Conservation (phyloP, 30 jellyfish, hydroid and myxozoan genomes). For the Pseudorhiza aurosa region DNA sequence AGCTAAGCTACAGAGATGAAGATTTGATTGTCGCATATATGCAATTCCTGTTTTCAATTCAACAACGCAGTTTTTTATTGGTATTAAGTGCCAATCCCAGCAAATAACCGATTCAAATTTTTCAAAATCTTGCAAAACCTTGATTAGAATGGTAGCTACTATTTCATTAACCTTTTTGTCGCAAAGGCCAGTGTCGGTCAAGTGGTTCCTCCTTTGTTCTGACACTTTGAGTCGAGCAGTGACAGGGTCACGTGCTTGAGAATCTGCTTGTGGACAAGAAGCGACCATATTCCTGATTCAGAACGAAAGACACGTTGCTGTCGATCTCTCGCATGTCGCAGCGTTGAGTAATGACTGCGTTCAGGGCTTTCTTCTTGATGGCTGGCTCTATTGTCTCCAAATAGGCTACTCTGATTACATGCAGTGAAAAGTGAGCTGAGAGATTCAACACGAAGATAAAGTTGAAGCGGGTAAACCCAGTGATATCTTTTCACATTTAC, state of each 20-base stretch:
- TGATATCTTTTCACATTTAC: background rate
- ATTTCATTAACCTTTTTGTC: slow-evolving; percentile 11
- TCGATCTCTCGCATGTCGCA: background rate
- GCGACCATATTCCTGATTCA: background rate
- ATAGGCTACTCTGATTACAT: background rate
- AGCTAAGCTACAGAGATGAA: no score
- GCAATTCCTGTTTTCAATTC: no score
- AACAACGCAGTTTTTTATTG: no score
- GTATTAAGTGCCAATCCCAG: no score
- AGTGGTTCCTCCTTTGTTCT: slow-evolving; percentile 22
- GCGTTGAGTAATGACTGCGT: background rate
- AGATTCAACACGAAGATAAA: background rate
- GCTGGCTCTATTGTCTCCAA: background rate
- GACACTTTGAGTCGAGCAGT: slow-evolving; percentile 18
- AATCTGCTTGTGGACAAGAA: slow-evolving; percentile 32
- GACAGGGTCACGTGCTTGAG: slow-evolving; percentile 25
- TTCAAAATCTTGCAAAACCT: background rate
- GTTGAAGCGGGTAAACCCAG: background rate
- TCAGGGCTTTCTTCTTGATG: background rate
- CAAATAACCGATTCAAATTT: background rate
- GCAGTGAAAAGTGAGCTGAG: background rate
- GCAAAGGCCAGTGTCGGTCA: background rate
- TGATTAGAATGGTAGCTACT: background rate
- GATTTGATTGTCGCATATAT: no score
- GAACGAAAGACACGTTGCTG: slow-evolving; percentile 11